These are phyloP conservation scores for Drosophila diplacantha DNA, from an alignment of 2,888 invertebrate genomes.

Conservation along the genomic window DNA sequence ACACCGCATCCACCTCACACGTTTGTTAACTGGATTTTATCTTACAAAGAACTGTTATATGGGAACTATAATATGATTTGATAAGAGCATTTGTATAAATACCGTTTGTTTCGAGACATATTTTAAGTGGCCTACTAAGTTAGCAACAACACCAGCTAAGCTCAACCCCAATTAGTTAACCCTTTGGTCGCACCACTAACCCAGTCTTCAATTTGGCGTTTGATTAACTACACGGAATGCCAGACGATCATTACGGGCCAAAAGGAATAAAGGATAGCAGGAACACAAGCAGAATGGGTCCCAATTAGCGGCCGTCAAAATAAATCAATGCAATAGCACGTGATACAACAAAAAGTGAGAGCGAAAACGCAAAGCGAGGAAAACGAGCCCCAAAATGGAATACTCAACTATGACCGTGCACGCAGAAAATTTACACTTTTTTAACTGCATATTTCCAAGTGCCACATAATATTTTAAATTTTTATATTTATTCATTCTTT, in stretches of 20 bases:
- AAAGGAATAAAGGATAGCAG: not conserved
- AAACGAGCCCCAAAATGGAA: constrained; percentile 11
- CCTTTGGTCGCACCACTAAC: constrained; percentile 2
- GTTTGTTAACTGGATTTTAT: too few relatives aligned
- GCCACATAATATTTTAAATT: not conserved
- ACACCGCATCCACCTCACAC: too few relatives aligned
- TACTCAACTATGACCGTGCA: constrained; percentile 2
- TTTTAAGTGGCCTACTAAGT: not conserved
- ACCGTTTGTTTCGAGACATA: not conserved
- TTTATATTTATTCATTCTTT: not conserved
- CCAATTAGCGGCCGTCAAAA: constrained; percentile 67
- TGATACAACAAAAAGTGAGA: constrained; percentile 19
- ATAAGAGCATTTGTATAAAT: too few relatives aligned
- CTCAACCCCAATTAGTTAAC: constrained; percentile 17
- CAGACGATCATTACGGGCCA: constrained; percentile 60
- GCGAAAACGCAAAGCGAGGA: not conserved
- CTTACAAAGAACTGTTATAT: too few relatives aligned
- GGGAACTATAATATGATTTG: too few relatives aligned
- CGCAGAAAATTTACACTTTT: not conserved
- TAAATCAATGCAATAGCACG: constrained; percentile 59
- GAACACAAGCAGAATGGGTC: not conserved
- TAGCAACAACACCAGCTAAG: constrained; percentile 14
- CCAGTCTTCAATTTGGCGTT: constrained; percentile 41
- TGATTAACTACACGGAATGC: constrained; percentile 62
- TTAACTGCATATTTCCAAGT: not conserved